These are phyloP conservation scores for Orcinus orca DNA, from an alignment of 2,113 vertebrate genomes.

Conservation along the genomic window DNA sequence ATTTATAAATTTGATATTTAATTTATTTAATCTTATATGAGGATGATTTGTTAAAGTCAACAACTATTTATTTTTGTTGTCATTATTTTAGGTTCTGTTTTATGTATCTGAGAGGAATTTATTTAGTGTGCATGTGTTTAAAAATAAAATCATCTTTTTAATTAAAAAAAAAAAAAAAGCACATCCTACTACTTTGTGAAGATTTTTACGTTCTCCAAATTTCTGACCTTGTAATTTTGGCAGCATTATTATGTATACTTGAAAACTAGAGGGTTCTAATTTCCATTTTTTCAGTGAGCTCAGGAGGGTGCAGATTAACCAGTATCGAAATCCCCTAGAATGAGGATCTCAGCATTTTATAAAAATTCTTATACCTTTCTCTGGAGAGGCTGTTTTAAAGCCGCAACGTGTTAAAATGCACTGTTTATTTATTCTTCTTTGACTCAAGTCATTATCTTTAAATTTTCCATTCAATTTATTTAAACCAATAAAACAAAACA, in stretches of 20 bases:
- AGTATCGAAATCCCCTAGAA: neutral
- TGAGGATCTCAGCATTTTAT: constrained; percentile 24
- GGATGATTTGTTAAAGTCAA: neutral
- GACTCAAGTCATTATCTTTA: neutral
- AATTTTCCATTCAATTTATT: neutral
- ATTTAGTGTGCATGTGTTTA: neutral
- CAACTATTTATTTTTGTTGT: neutral
- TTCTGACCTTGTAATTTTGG: constrained; percentile 8
- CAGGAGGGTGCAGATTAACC: neutral
- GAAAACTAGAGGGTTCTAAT: constrained; percentile 24
- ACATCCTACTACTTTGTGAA: neutral
- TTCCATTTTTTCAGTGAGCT: constrained; percentile 17
- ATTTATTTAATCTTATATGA: neutral
- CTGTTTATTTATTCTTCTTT: neutral
- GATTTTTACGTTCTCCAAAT: neutral
- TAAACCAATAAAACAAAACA: neutral
- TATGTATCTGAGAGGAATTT: neutral
- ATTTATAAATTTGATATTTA: neutral
- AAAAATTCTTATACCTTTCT: constrained; percentile 15
- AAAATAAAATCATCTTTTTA: neutral
- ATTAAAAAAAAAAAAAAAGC: neutral
- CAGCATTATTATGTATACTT: neutral
- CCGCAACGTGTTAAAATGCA: neutral
- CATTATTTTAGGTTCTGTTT: neutral
- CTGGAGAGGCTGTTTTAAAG: constrained; percentile 4